Base-by-base conservation (phyloP, 2,888 invertebrate species). In the Tromatobia lineatoria region DNA sequence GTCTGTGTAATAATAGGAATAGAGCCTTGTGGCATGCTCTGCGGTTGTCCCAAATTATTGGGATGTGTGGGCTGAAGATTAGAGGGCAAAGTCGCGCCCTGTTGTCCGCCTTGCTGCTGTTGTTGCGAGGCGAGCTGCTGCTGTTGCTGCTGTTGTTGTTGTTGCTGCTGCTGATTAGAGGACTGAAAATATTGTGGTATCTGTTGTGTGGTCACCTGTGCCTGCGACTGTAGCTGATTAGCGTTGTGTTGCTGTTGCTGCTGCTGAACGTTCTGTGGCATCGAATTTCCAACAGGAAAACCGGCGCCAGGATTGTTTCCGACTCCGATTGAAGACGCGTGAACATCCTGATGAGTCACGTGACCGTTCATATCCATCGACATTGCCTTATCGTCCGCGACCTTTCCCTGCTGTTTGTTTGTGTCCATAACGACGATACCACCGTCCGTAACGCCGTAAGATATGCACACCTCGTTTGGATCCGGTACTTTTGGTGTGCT, bases 61-160 rank as follows among this genome's bases (percentile, higher is more conserved):
- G 94, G 94, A 82, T 94, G 94, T 78, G 95, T 89, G 71, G 94
- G 94, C 90, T 95, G 95, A 88, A 95, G 94, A 94, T 95, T 95
- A 18, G 95, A 94, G 50, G 95, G 95, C 88, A 95, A 94, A n/a
- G 95, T 95, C 0, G 95, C 94, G n/a, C 95, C 95, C 87, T 95
- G 95, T 34, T 94, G 94, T 80, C 94, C 93, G 20, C 93, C 84
- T 82, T 88, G 86, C 61, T 88, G 85, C 45, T 87, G 88, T 38
- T 88, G 87, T 25, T 92, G 91, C n/a, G 90, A 88, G 73, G 92
- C 87, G 23, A 91, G 90, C 71, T 90, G 91, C 77, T 90, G 89
- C 77, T 86, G 89, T 23, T 86, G 82, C 64, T 85, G 83, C 54
- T 86, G 91, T 73, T 90, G 92, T 71, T 88, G 86, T 52, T 88